Evolutionary conservation across 2,113 vertebrate species (phyloP), one percentile per base, ranked within the genome.

Genomic region (Mormoops blainvillei): DNA sequence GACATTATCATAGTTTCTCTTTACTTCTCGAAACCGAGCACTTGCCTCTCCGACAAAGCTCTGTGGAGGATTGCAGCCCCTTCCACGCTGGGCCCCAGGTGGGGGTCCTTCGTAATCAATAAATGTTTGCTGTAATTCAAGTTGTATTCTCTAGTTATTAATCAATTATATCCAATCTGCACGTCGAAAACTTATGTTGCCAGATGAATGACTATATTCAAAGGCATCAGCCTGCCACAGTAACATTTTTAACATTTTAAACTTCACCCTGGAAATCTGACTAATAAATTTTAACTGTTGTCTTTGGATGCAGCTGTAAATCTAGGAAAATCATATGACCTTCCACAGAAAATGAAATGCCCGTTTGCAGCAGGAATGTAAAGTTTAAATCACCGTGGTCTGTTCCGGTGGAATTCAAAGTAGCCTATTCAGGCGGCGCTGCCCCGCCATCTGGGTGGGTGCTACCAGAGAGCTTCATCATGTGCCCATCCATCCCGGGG

Each of bases 261-360:
- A 83, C 54, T 33, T 95, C 61, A 86, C 68, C 89, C 48, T 61
- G 74, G 94, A 96, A 96, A 89, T 74, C 88, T 92, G 26, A 65
- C 50, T 36, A 63, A 78, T 95, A 91, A n/a, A 89, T 93, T 73
- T 77, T n/a, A 24, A 78, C 45, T 81, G 45, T 77, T 90, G 19
- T 74, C 85, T 95, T 93, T 91, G 41, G 67, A 56, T 80, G 43
- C 41, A 76, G 15, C 41, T 38, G 58, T 88, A 82, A 84, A 92
- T 96, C 76, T 92, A 80, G 87, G 73, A n/a, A 92, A 93, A 61
- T 56, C 76, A 26, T 5, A 8, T 20, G 94, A 89, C 74, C 78
- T 93, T 68, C 81, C 71, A 20, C 24, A 90, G 95, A 81, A 58
- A 87, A 74, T 14, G 22, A 83, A 92, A 61, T 20, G 61, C 24